Conservation (phyloP, 2,797 vertebrate genomes). For the Tenualosa thibaudeaui region DNA sequence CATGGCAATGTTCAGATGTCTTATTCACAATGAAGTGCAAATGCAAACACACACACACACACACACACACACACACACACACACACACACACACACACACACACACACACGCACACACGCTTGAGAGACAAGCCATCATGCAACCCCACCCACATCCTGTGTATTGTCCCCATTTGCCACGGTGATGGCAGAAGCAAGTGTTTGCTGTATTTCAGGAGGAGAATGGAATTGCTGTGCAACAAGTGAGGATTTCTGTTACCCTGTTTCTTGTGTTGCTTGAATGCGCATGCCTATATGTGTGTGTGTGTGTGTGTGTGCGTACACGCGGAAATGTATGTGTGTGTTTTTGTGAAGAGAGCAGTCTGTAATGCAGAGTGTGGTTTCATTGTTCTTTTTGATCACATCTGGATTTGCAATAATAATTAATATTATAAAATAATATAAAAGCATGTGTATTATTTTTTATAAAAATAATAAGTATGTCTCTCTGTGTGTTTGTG, state of each 20-base stretch:
- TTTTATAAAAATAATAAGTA: no score
- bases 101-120: background rate
- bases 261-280: background rate
- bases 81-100: background rate
- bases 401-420: background rate
- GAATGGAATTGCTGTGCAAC: background rate
- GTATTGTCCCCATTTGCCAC: background rate
- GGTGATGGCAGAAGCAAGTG: background rate
- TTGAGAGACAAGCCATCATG: background rate
- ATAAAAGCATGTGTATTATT: background rate
- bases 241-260: background rate
- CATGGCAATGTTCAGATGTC: no score
- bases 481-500: background rate
- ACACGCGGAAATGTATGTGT: no score
- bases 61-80: background rate
- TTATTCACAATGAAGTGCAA: background rate
- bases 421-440: background rate
- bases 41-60: no score
- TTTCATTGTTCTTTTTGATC: background rate
- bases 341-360: no score
- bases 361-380: background rate
- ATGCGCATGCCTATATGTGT: no score
- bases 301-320: no score
- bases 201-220: background rate
- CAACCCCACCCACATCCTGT: background rate